Evolutionary conservation across 1,140 invertebrate species (phyloP), one percentile per base, ranked within the genome.

Genomic region (Bemisia tabaci): DNA sequence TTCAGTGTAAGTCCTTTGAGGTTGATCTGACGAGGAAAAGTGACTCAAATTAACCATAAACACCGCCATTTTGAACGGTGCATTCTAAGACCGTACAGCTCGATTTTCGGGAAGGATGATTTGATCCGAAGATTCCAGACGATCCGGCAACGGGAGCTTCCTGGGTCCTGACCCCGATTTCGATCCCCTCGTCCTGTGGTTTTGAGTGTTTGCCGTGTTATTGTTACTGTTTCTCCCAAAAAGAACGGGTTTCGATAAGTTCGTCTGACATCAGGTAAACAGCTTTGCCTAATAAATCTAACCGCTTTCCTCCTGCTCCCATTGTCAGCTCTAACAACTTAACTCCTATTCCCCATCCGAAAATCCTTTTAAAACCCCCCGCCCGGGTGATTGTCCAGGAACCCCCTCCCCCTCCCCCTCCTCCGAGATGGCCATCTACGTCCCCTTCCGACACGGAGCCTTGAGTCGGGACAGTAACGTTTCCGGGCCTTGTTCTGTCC

Each of bases 381-480:
- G 33, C 5, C 33, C 5, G 33, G 33, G 17, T 61, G 60, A 61
- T 25, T 9, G 60, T 25, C 5, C 60, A 11, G 60, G 60, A 9
- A 9, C 60, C 60, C 60, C 60, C 60, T 61, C 60, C 60, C 60
- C 60, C n/a, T 61, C 5, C 24, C 60, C 60, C 60, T 17, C 33
- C 33, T 17, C 33, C 33, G 5, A 48, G 33, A 9, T n/a, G n/a
- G n/a, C n/a, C n/a, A n/a, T n/a, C n/a, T n/a, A n/a, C n/a, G n/a
- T n/a, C n/a, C n/a, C n/a, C n/a, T n/a, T n/a, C n/a, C n/a, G n/a
- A n/a, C n/a, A n/a, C n/a, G n/a, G n/a, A n/a, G n/a, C n/a, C n/a
- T n/a, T n/a, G n/a, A n/a, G n/a, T n/a, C n/a, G n/a, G n/a, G n/a
- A n/a, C n/a, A n/a, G n/a, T n/a, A n/a, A n/a, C n/a, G n/a, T n/a